phyloP scores from a whole-genome alignment of 1,140 invertebrate species.

The Heliconius himera region DNA sequence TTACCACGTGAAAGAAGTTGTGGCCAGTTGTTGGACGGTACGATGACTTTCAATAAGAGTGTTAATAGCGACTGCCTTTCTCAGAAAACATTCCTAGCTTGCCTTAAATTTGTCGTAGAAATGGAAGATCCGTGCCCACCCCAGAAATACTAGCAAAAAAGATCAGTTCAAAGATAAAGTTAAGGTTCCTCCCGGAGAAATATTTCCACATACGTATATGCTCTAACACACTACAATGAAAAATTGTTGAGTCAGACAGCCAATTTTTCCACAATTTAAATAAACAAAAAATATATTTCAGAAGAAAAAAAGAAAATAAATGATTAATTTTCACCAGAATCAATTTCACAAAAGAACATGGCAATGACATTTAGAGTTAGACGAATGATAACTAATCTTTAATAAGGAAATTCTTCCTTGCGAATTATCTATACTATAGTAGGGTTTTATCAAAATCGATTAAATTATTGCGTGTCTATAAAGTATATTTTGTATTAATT shows the following conservation, averaged over 20 bases:
- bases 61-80: slow-evolving; percentile 35
- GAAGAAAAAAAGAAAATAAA: neutral
- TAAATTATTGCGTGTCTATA: neutral
- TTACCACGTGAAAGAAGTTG: slow-evolving; percentile 39
- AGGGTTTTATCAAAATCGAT: slow-evolving; percentile 1
- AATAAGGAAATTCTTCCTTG: slow-evolving; percentile 33
- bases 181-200: too few species aligned
- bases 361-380: slow-evolving; percentile 19
- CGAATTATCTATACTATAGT: slow-evolving; percentile 28
- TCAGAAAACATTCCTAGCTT: slow-evolving; percentile 41
- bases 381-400: slow-evolving; percentile 37
- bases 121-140: too few species aligned
- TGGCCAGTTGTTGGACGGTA: slow-evolving; percentile 44
- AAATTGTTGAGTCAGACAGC: too few species aligned
- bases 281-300: neutral
- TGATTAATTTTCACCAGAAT: slow-evolving; percentile 14
- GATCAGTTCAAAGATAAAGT: too few species aligned
- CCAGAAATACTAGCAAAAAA: too few species aligned
- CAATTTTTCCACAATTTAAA: too few species aligned
- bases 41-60: slow-evolving; percentile 41
- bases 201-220: too few species aligned
- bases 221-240: too few species aligned
- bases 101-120: slow-evolving; percentile 37
- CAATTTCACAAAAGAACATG: slow-evolving; percentile 30
- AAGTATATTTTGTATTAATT: slow-evolving; percentile 27